These are phyloP conservation scores for Linnaemya vulpina DNA, from an alignment of 2,888 invertebrate genomes.

Conservation along the genomic window DNA sequence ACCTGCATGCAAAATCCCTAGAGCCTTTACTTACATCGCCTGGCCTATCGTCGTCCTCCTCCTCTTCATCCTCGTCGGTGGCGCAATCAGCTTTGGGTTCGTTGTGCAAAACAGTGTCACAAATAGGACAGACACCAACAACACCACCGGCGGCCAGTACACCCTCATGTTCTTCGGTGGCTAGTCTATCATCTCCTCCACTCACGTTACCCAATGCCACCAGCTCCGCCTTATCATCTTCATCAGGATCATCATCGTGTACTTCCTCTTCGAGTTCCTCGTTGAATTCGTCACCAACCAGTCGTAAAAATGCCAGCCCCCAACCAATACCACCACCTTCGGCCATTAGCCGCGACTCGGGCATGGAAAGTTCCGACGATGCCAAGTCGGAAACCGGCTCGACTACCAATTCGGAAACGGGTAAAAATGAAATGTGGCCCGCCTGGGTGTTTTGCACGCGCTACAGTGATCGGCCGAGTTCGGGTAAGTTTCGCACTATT, in stretches of 20 bases:
- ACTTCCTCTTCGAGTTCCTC: slow-evolving; percentile 78
- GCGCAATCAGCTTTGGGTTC: slow-evolving; percentile 86
- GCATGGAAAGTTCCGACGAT: slow-evolving; percentile 83
- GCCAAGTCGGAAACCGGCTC: slow-evolving; percentile 82
- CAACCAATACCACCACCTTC: slow-evolving; percentile 82
- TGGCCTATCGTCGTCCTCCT: slow-evolving; percentile 61
- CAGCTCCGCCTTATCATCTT: slow-evolving; percentile 74
- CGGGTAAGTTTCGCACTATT: slow-evolving; percentile 86
- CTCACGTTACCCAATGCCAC: slow-evolving; percentile 74
- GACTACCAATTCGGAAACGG: slow-evolving; percentile 81
- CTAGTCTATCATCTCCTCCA: slow-evolving; percentile 76
- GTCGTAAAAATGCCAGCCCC: slow-evolving; percentile 78
- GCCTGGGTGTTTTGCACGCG: slow-evolving; percentile 99
- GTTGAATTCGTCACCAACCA: slow-evolving; percentile 78
- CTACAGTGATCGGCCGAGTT: slow-evolving; percentile 95
- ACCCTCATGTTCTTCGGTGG: slow-evolving; percentile 75
- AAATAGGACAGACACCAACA: slow-evolving; percentile 84
- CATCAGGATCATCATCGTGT: slow-evolving; percentile 74
- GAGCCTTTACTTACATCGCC: slow-evolving; percentile 54
- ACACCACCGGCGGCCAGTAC: slow-evolving; percentile 75
- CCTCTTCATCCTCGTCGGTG: slow-evolving; percentile 52
- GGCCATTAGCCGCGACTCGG: slow-evolving; percentile 82
- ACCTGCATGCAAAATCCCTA: slow-evolving; percentile 18
- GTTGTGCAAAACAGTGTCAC: slow-evolving; percentile 88
- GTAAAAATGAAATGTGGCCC: slow-evolving; percentile 88